Evolutionary conservation across 2,113 vertebrate genomes (phyloP).

Genomic region (Solenodon paradoxus): DNA sequence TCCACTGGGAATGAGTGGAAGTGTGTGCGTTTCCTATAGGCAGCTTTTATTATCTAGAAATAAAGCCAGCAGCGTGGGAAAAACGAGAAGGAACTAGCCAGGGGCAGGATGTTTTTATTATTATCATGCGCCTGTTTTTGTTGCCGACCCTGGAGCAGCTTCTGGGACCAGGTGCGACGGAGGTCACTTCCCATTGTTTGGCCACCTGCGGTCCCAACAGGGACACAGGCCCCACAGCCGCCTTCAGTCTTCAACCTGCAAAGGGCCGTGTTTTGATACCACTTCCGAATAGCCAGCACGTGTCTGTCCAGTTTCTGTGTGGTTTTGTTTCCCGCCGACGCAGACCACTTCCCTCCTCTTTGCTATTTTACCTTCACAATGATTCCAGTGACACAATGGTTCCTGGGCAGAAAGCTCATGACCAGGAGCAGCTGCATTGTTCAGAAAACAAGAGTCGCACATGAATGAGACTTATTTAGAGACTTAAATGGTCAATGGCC

Average conservation of each 20-base stretch:
- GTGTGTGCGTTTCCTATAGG: not conserved
- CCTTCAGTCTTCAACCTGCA: constrained; percentile 66
- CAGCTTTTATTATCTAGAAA: constrained; percentile 81
- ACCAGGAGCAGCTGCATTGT: constrained; percentile 66
- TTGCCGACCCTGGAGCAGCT: constrained; percentile 77
- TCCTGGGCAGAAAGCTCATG: constrained; percentile 45
- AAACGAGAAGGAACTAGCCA: constrained; percentile 69
- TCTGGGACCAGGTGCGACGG: constrained; percentile 82
- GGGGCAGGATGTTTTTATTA: constrained; percentile 83
- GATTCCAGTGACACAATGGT: constrained; percentile 77
- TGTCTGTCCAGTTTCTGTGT: constrained; percentile 36
- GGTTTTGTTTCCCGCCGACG: constrained; percentile 63
- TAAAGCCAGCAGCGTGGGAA: constrained; percentile 82
- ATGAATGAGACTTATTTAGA: constrained; percentile 26
- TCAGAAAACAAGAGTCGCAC: not conserved
- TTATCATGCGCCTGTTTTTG: constrained; percentile 83
- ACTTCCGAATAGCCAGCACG: constrained; percentile 59
- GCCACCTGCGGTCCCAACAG: constrained; percentile 84
- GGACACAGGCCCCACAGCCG: constrained; percentile 63
- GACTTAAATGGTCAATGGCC: not conserved
- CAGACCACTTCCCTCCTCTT: not conserved
- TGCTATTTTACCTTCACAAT: constrained; percentile 65
- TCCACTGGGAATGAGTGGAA: constrained; percentile 73
- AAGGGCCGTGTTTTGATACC: constrained; percentile 50
- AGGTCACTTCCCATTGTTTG: constrained; percentile 82